Base-by-base conservation (phyloP, 1,140 invertebrate species). In the Drosophila dunni region DNA sequence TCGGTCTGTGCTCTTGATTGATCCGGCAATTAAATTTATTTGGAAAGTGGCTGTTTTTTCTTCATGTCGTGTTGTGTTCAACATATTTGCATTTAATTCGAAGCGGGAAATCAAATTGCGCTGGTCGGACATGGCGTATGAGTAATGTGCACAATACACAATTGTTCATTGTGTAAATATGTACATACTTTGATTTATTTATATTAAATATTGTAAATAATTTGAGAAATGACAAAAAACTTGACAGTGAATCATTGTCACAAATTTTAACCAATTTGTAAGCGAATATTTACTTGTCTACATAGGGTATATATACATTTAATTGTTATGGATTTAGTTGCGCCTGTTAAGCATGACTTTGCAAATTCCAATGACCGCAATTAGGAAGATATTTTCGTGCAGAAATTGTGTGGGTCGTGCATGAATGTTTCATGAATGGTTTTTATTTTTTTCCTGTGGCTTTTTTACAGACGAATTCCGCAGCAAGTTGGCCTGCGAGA, bases 401-500 rank as follows among this genome's bases (percentile, higher is more conserved):
- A 11, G 56, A 53, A 38, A 60, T 71, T 51, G 63, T 58, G 46
- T 4, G 17, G 44, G 24, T 29, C 51, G 51, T 66, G 7, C 29
- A 45, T 29, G 24, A 29, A 29, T 29, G 24, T 56, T 64, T 58
- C 63, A 61, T 58, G 58, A 57, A 62, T 67, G 17, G 50, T 58
- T 60, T 13, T 7, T 13, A 45, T 69, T 8, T 57, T 64, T 34
- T 54, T 50, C 57, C 38, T 53, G 42, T 57, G 9, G 3, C 24
- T 29, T 46, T 40, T 15, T 1, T 20, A 20, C 94, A 98, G 97
- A 97, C 92, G 96, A 97, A 92, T 98, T 98, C 93, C 94, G 96
- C 46, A 97, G 96, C 92, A 96, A 97, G 94, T 95, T 97, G 71
- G 97, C 96, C 34, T 98, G 97, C 92, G 96, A 98, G 92, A 97